Conservation (phyloP, 2,113 vertebrate genomes). For the Cepphus grylle region DNA sequence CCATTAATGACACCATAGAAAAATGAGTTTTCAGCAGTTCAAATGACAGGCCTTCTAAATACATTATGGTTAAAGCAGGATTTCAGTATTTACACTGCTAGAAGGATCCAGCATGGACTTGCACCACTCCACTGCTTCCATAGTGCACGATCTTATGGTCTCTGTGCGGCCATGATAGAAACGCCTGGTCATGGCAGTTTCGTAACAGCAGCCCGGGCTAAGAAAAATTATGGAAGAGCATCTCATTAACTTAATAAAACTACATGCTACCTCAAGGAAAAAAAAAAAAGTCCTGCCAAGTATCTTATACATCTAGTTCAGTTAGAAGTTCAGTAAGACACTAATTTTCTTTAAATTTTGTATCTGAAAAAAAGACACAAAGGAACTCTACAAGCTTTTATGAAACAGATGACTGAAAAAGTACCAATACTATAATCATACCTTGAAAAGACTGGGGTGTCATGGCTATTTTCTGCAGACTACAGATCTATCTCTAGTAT, state of each 20-base stretch:
- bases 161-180: constrained; percentile 97
- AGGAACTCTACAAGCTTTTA: neutral
- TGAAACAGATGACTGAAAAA: neutral
- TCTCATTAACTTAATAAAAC: neutral
- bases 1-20: neutral
- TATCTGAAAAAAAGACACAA: neutral
- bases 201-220: constrained; percentile 92
- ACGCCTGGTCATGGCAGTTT: constrained; percentile 89
- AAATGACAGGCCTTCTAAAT: neutral
- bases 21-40: neutral
- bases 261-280: neutral
- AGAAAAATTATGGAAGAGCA: neutral
- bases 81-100: constrained; percentile 68
- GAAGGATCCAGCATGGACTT: constrained; percentile 83
- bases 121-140: constrained; percentile 88
- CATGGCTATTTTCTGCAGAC: neutral
- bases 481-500: neutral
- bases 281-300: neutral
- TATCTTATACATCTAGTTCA: neutral
- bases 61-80: neutral
- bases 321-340: neutral
- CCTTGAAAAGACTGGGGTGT: neutral
- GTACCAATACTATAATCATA: neutral
- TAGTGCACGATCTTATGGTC: constrained; percentile 88
- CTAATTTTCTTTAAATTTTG: neutral